Base-by-base conservation (phyloP, 2,888 invertebrate genomes). In the Scrobipalpa atriplicella region DNA sequence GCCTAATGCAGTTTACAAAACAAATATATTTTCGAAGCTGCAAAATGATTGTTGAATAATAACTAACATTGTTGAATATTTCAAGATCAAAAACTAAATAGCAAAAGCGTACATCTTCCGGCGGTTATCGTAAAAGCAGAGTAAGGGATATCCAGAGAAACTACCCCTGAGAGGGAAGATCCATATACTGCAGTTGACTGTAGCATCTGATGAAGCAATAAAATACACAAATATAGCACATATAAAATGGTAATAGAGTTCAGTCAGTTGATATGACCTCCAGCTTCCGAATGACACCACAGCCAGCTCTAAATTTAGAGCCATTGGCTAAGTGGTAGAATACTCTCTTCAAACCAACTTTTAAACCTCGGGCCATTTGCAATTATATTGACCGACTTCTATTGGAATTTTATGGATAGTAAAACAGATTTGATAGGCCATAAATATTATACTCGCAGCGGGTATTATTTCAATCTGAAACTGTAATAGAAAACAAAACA, bases 281-380 rank as follows among this genome's bases (percentile, higher is more conserved):
- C 82, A 86, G 82, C 74, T 80, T 81, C 82, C 77, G 76, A 77
- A 74, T 83, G 85, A 86, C 85, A 84, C 86, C 87, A 86, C 75
- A 68, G 75, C 73, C 72, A 69, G 51, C 62, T 69, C 75, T 87
- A 86, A 81, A 85, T 84, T 81, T 88, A 87, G 85, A 75, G 68
- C 73, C 77, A 83, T 84, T 84, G 83, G 79, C 79, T 79, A 81
- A 78, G 77, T 81, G 77, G 76, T 72, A 66, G 74, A n/a, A 10
- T 1, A 29, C 29, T 21, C 21, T 18, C 19, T 19, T 19, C 54
- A 21, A 54, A 19, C 11, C 9, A 19, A 1, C 19, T 19, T 54
- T 29, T 21, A 18, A 13, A 56, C 10, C 9, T 13, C 13, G 13
- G 29, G 19, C 29, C 11, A 1, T 21, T 6, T 56, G 5, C 1